phyloP scores from a whole-genome alignment of 2,113 vertebrate genomes.

The Hippolais icterina region DNA sequence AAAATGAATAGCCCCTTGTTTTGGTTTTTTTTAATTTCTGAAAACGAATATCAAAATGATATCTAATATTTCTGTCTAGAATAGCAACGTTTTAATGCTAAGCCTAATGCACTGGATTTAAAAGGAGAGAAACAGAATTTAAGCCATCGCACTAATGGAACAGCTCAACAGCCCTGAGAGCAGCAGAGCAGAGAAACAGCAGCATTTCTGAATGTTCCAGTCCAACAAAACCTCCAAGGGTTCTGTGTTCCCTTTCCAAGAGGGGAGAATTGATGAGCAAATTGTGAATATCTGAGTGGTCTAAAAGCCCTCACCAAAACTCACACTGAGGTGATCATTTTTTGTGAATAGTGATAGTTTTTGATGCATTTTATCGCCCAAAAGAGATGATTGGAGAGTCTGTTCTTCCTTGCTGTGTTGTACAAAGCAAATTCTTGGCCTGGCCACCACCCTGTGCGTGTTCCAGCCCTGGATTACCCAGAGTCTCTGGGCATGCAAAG shows the following conservation, averaged over 20 bases:
- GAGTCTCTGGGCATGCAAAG: background rate
- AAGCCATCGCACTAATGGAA: background rate
- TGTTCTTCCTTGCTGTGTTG: background rate
- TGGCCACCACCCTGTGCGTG: rapidly evolving
- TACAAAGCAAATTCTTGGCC: background rate
- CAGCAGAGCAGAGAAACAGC: background rate
- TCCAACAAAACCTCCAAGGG: background rate
- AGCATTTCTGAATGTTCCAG: background rate
- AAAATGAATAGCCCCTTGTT: background rate
- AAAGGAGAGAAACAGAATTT: background rate
- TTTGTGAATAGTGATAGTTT: background rate
- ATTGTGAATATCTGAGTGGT: background rate
- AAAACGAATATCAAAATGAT: background rate
- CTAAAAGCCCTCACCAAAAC: background rate
- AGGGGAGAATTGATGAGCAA: background rate
- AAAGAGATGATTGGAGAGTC: background rate
- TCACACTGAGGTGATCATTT: background rate
- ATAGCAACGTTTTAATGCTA: background rate
- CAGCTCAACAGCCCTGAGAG: background rate
- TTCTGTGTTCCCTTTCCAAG: background rate
- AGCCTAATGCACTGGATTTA: background rate
- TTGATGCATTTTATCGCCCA: background rate
- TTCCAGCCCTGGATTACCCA: background rate
- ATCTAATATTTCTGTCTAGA: background rate
- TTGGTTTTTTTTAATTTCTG: background rate